These are phyloP conservation scores for Tanytarsus gracilentus DNA, from an alignment of 2,888 invertebrate species.

Conservation along the genomic window DNA sequence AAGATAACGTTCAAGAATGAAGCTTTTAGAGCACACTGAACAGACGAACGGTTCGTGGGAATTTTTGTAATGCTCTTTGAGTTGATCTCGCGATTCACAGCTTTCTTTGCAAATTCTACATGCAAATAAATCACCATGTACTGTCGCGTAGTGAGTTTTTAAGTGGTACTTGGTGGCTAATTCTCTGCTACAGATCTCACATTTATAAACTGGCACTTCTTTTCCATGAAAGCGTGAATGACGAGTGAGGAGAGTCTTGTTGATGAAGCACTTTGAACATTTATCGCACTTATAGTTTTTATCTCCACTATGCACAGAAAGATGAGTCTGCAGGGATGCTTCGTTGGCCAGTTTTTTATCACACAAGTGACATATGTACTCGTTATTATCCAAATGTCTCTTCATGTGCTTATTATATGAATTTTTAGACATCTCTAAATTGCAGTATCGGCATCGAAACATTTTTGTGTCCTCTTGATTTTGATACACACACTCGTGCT, in stretches of 20 bases:
- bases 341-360: conserved; percentile 14
- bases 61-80: conserved; percentile 8
- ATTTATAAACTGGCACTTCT: not conserved
- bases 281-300: not conserved
- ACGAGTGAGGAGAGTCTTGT: not conserved
- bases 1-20: conserved; percentile 1
- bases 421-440: conserved; percentile 20
- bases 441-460: conserved; percentile 19
- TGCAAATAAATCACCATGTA: not conserved
- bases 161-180: conserved; percentile 20
- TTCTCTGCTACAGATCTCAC: conserved; percentile 9
- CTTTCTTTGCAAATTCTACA: conserved; percentile 3
- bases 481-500: conserved; percentile 9
- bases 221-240: conserved; percentile 17
- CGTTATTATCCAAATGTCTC: conserved; percentile 1
- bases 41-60: not conserved
- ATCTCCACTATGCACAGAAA: not conserved
- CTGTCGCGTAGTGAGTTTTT: conserved; percentile 7
- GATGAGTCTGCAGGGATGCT: not conserved
- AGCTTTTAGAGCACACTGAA: not conserved
- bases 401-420: conserved; percentile 20
- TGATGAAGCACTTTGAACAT: conserved; percentile 13
- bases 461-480: not conserved
- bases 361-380: conserved; percentile 8
- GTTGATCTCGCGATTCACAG: not conserved